phyloP scores from a whole-genome alignment of 2,888 invertebrate species.

The Acronicta psi region DNA sequence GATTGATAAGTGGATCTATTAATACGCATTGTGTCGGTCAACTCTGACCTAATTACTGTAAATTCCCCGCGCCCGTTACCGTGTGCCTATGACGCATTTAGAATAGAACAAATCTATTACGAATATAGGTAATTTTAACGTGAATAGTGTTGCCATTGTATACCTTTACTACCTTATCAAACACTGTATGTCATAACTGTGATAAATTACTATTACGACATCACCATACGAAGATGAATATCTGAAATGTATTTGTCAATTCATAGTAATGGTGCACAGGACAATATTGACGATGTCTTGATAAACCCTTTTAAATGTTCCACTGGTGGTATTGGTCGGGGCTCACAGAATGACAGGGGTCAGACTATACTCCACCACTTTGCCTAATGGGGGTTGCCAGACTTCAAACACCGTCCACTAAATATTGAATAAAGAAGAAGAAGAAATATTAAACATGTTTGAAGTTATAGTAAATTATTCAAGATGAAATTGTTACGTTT shows the following conservation, averaged over 20 bases:
- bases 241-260: slow-evolving; percentile 26
- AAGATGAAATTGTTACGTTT: neutral
- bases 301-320: too few species aligned
- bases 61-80: slow-evolving; percentile 51
- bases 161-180: too few species aligned
- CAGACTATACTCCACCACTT: too few species aligned
- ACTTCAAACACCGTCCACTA: too few species aligned
- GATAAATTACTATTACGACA: slow-evolving; percentile 27
- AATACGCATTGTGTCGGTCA: slow-evolving; percentile 55
- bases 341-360: too few species aligned
- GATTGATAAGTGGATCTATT: slow-evolving; percentile 56
- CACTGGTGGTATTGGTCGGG: too few species aligned
- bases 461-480: too few species aligned
- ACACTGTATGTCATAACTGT: slow-evolving; percentile 24
- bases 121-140: slow-evolving; percentile 8
- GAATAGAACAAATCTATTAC: slow-evolving; percentile 33
- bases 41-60: slow-evolving; percentile 66
- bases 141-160: slow-evolving; percentile 16
- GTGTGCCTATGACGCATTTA: slow-evolving; percentile 57
- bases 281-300: slow-evolving; percentile 7
- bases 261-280: neutral
- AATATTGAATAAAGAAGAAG: too few species aligned
- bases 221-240: slow-evolving; percentile 12
- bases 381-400: too few species aligned
- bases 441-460: too few species aligned